These are phyloP conservation scores for Tachina fera DNA, from an alignment of 2,888 invertebrate species.

Conservation along the genomic window DNA sequence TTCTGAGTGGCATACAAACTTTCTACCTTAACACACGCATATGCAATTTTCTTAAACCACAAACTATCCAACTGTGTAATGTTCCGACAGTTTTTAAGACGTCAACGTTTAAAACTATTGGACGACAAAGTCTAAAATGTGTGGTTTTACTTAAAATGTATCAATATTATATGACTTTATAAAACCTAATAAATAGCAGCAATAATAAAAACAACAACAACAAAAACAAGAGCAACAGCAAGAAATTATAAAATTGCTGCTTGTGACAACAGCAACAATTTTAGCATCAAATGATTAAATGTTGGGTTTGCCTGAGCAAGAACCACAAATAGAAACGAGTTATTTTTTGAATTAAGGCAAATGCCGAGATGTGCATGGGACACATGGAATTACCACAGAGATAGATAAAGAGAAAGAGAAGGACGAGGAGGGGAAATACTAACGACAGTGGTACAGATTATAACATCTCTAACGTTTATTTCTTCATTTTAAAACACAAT, in stretches of 20 bases:
- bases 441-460: background rate
- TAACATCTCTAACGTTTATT: background rate
- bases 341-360: slow-evolving; percentile 58
- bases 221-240: background rate
- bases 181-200: slow-evolving; percentile 18
- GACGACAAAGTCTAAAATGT: slow-evolving; percentile 50
- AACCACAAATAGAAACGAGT: slow-evolving; percentile 68
- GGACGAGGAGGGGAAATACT: background rate
- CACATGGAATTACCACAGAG: slow-evolving; percentile 9
- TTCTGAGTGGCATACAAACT: slow-evolving; percentile 3
- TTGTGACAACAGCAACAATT: slow-evolving; percentile 57
- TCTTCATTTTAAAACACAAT: background rate
- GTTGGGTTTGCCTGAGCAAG: slow-evolving; percentile 47
- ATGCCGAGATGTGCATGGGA: slow-evolving; percentile 19
- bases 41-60: slow-evolving; percentile 51
- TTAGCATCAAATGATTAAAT: slow-evolving; percentile 50
- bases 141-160: slow-evolving; percentile 58
- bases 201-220: slow-evolving; percentile 3
- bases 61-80: slow-evolving; percentile 53
- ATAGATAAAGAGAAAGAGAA: background rate
- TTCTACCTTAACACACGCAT: slow-evolving; percentile 17
- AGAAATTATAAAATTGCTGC: slow-evolving; percentile 39
- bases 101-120: slow-evolving; percentile 36
- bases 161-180: slow-evolving; percentile 54
- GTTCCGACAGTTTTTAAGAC: slow-evolving; percentile 43